These are phyloP conservation scores for Darevskia mixta DNA, from an alignment of 2,797 vertebrate species.

Conservation along the genomic window DNA sequence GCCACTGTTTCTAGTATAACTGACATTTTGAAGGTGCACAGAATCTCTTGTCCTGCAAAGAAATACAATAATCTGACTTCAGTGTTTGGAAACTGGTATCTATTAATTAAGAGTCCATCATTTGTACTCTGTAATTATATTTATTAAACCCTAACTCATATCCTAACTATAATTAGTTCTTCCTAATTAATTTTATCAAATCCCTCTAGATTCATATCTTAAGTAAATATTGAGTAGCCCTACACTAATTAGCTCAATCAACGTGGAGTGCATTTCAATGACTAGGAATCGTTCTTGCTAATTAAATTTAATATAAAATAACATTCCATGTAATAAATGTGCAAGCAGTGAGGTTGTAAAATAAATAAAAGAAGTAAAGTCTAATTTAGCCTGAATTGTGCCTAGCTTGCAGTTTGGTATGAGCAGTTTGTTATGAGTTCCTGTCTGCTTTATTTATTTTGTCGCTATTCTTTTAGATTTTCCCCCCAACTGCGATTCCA, in stretches of 20 bases:
- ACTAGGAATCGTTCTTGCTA: constrained; percentile 77
- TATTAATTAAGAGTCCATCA: constrained; percentile 83
- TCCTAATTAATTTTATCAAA: constrained; percentile 86
- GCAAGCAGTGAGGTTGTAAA: constrained; percentile 67
- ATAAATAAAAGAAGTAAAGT: constrained; percentile 59
- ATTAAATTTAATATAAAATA: constrained; percentile 81
- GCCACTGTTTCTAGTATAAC: constrained; percentile 53
- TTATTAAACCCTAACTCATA: constrained; percentile 85
- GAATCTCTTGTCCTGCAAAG: constrained; percentile 75
- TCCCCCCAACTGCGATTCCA: too few species aligned
- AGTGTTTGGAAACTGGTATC: constrained; percentile 80
- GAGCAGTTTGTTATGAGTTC: constrained; percentile 8
- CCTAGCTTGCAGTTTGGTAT: constrained; percentile 45
- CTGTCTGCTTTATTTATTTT: not conserved
- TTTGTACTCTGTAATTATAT: constrained; percentile 83
- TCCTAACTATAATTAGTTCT: constrained; percentile 85
- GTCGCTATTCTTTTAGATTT: not conserved
- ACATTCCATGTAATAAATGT: constrained; percentile 75
- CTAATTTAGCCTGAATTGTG: constrained; percentile 39
- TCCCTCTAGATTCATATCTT: constrained; percentile 83
- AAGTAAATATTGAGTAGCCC: constrained; percentile 87
- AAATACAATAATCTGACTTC: constrained; percentile 79
- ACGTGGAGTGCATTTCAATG: constrained; percentile 79
- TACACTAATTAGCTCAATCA: constrained; percentile 85
- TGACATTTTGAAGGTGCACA: constrained; percentile 70